Base-by-base conservation (phyloP, 2,797 vertebrate species). In the Mormyrops attenuatus region DNA sequence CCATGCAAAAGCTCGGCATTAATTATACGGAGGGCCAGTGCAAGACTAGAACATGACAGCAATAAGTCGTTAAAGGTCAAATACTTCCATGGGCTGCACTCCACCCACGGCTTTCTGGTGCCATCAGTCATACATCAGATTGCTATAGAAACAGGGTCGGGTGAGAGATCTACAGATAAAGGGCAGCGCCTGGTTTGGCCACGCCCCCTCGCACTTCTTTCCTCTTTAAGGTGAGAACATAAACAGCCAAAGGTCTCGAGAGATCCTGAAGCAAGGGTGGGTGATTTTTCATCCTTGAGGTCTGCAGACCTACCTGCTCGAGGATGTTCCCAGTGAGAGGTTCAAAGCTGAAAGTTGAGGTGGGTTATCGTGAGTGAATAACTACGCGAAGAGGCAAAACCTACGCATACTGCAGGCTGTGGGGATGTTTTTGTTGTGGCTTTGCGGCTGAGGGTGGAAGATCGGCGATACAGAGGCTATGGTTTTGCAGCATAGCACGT, bases 61-160 rank as follows among this genome's bases (percentile, higher is more conserved):
- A 20, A 55, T 38, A 86, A 86, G 52, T 85, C 26, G 22, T 53
- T 86, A 55, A 82, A 86, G 85, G 85, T 86, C 52, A 53, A 52
- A 86, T 26, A 22, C 85, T 86, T 55, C 47, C 85, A 86, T 26
- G 26, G 50, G 22, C 49, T 52, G 47, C 13, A 53, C 47, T 86
- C 26, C 85, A 52, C 49, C 22, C 85, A 52, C 26, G 22, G 2
- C 50, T 55, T 86, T 15, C 26, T 55, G 47, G 85, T 55, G 49
- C 26, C 85, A 52, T 50, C 26, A 34, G 15, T 60, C 30, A 57
- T 38, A 63, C 53, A 38, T 87, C 86, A 57, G 86, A 57, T 60
- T 57, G 86, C 53, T 57, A 53, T n/a, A 87, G 86, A 30, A 60
- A 82, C 77, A n/a, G 34, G 53, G 53, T 7, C 41, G 34, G 86